Evolutionary conservation across 2,888 invertebrate genomes (phyloP).

Genomic region (Lucinisca nassula): DNA sequence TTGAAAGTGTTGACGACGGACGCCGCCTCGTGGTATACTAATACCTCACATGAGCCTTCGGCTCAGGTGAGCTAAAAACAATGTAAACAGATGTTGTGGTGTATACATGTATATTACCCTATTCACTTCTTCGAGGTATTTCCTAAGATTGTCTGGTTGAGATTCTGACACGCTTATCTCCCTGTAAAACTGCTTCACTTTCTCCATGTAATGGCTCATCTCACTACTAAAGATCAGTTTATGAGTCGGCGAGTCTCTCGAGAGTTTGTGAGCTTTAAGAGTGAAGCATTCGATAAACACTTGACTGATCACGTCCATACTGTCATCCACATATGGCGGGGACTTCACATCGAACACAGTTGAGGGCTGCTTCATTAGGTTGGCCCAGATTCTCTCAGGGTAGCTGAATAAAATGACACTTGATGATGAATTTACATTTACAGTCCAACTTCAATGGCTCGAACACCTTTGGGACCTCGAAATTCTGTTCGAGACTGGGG

Average conservation of each 20-base stretch:
- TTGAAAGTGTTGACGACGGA: no score
- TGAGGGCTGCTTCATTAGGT: constrained; percentile 65
- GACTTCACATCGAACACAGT: constrained; percentile 69
- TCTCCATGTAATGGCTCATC: constrained; percentile 50
- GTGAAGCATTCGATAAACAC: constrained; percentile 71
- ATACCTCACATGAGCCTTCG: no score
- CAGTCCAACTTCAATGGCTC: no score
- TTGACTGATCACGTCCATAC: constrained; percentile 69
- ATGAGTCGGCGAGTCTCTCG: constrained; percentile 53
- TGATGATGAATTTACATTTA: no score
- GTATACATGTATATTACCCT: constrained; percentile 43
- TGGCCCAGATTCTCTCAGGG: constrained; percentile 68
- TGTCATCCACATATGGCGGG: constrained; percentile 65
- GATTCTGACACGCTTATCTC: constrained; percentile 25
- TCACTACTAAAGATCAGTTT: constrained; percentile 62
- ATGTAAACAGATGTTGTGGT: no score
- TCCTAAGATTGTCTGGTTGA: constrained; percentile 23
- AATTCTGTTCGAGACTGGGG: no score
- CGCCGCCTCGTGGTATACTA: no score
- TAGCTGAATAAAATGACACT: constrained; percentile 69
- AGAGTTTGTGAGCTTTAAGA: constrained; percentile 47
- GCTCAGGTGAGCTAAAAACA: no score
- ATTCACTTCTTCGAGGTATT: constrained; percentile 50
- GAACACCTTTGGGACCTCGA: no score
- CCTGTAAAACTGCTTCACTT: constrained; percentile 56